Evolutionary conservation across 2,797 vertebrate genomes (phyloP).

Genomic region (Poecile montanus): DNA sequence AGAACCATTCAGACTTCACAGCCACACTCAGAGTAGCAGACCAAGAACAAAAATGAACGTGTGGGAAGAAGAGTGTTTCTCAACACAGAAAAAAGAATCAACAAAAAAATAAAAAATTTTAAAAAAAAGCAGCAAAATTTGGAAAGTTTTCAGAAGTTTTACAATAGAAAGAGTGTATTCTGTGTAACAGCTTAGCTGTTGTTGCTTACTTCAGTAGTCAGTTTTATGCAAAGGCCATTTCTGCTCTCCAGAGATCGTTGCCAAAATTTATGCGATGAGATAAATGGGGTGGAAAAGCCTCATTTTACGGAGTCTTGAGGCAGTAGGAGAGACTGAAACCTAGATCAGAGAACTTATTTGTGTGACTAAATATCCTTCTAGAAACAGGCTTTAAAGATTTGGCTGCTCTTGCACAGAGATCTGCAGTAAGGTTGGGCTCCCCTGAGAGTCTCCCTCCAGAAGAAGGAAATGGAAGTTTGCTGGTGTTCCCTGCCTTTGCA

Average conservation of each 20-base stretch:
- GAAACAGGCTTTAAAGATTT: neutral
- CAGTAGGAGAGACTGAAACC: neutral
- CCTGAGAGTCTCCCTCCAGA: neutral
- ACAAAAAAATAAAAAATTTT: neutral
- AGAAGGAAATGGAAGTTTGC: neutral
- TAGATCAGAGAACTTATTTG: conserved; percentile 12
- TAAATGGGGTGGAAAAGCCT: conserved; percentile 16
- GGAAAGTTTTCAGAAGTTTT: conserved; percentile 27
- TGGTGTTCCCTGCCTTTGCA: neutral
- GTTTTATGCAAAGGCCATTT: neutral
- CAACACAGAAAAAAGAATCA: neutral
- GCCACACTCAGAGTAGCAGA: neutral
- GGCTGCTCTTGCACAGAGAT: neutral
- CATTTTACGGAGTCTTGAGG: neutral
- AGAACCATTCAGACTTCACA: neutral
- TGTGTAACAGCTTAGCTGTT: conserved; percentile 7
- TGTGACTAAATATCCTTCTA: neutral
- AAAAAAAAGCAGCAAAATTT: neutral
- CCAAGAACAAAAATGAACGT: neutral
- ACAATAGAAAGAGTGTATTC: conserved; percentile 37
- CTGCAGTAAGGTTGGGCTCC: neutral
- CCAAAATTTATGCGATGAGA: neutral
- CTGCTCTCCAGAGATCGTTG: neutral
- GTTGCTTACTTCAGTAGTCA: conserved; percentile 30
- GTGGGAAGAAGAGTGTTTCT: neutral